Conservation (phyloP, 2,113 vertebrate genomes). For the Aythya baeri region DNA sequence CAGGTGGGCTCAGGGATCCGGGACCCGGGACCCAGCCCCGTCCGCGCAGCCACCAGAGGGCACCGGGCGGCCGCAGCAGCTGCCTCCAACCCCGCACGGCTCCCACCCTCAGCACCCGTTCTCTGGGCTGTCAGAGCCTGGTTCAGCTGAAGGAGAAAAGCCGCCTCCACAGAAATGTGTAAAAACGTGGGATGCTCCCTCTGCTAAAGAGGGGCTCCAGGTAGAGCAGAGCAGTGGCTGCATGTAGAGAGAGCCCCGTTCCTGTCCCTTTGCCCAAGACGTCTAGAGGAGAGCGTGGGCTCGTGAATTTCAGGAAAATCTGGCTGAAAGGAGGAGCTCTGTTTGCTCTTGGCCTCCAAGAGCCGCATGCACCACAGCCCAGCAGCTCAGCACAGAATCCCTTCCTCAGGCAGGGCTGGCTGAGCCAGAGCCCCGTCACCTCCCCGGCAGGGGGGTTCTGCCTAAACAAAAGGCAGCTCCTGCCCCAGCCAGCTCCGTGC, state of each 20-base stretch:
- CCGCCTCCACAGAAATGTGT: background rate
- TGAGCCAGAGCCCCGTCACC: background rate
- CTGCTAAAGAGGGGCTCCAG: background rate
- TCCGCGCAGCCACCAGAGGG: slow-evolving; percentile 31
- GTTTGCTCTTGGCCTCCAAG: background rate
- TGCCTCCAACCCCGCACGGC: background rate
- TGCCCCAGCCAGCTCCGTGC: accelerated
- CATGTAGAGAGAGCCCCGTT: background rate
- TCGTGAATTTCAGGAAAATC: background rate
- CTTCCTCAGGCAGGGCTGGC: accelerated
- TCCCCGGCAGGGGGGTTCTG: background rate
- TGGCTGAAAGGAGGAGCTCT: background rate
- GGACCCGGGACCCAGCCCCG: too few relatives aligned
- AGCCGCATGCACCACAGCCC: accelerated
- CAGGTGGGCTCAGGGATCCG: background rate
- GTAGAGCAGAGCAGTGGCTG: background rate
- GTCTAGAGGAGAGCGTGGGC: accelerated
- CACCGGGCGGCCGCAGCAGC: slow-evolving; percentile 15
- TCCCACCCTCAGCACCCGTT: background rate
- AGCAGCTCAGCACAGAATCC: background rate
- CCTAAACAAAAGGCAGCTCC: background rate
- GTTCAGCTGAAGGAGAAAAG: background rate
- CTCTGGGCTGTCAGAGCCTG: background rate
- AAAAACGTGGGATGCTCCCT: background rate
- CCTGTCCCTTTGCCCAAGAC: accelerated